phyloP scores from a whole-genome alignment of 2,888 invertebrate species.

The Lycaena phlaeas region DNA sequence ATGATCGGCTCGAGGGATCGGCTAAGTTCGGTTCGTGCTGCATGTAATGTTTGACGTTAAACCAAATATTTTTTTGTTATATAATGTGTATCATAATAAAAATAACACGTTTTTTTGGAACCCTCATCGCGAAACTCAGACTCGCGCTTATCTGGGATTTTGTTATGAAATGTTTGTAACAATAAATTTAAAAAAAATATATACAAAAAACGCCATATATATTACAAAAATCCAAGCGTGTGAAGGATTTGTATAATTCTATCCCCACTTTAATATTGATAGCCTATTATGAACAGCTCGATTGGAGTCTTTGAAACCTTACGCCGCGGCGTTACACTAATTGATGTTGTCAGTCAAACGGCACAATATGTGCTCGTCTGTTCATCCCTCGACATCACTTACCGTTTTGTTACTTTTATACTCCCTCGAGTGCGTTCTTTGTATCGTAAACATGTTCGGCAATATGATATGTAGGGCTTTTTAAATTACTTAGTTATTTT shows the following conservation, averaged over 20 bases:
- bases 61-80: too few species aligned
- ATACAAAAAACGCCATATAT: too few species aligned
- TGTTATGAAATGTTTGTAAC: too few species aligned
- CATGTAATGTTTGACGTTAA: too few species aligned
- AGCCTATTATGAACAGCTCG: slow-evolving; percentile 46
- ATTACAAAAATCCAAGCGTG: slow-evolving; percentile 2
- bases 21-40: too few species aligned
- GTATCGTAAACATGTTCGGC: not conserved
- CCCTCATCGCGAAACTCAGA: too few species aligned
- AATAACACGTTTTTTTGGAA: too few species aligned
- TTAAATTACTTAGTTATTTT: too few species aligned
- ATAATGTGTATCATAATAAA: too few species aligned
- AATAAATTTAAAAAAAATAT: too few species aligned
- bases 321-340: slow-evolving; percentile 65
- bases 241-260: not conserved
- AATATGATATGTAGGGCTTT: not conserved
- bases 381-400: slow-evolving; percentile 38
- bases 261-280: slow-evolving; percentile 44
- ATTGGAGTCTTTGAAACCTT: slow-evolving; percentile 56
- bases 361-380: slow-evolving; percentile 28
- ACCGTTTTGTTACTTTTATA: slow-evolving; percentile 17
- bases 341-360: slow-evolving; percentile 70
- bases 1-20: too few species aligned
- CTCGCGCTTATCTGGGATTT: too few species aligned
- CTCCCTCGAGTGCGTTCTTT: not conserved